phyloP scores from a whole-genome alignment of 2,888 invertebrate species.

The Galerucella nymphaeae region DNA sequence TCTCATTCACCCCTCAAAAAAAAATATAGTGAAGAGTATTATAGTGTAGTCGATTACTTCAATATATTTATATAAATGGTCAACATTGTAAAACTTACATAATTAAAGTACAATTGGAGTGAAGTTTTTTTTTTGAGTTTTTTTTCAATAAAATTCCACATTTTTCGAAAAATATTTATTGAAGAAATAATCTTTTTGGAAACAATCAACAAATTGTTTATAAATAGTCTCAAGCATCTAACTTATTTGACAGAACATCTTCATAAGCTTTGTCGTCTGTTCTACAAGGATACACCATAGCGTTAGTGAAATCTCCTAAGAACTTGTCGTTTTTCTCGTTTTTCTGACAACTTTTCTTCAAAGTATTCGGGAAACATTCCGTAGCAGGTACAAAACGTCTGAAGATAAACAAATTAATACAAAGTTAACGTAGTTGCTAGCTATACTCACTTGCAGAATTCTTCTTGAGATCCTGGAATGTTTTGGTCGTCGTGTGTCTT shows the following conservation, averaged over 20 bases:
- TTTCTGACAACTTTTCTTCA: constrained; percentile 20
- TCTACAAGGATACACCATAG: background rate
- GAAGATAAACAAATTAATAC: background rate
- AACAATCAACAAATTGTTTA: background rate
- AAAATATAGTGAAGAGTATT: no score
- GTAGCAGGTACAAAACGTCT: constrained; percentile 16
- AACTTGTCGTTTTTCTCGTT: background rate
- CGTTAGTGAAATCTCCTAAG: background rate
- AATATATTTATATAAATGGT: no score
- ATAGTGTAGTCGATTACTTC: no score
- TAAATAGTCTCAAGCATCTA: background rate
- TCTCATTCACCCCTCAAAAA: no score
- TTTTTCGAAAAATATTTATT: no score
- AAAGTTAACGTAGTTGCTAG: no score
- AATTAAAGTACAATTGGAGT: no score
- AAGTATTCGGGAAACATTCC: constrained; percentile 36
- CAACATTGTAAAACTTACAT: no score
- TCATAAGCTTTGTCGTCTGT: background rate
- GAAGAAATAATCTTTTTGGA: no score
- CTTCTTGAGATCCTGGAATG: background rate
- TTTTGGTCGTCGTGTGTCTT: constrained; percentile 2
- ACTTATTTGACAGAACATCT: background rate
- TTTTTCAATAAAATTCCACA: no score
- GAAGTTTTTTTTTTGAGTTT: no score
- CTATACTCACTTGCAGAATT: constrained; percentile 6